Conservation (phyloP, 1,140 invertebrate species). For the Bursaphelenchus mucronatus region DNA sequence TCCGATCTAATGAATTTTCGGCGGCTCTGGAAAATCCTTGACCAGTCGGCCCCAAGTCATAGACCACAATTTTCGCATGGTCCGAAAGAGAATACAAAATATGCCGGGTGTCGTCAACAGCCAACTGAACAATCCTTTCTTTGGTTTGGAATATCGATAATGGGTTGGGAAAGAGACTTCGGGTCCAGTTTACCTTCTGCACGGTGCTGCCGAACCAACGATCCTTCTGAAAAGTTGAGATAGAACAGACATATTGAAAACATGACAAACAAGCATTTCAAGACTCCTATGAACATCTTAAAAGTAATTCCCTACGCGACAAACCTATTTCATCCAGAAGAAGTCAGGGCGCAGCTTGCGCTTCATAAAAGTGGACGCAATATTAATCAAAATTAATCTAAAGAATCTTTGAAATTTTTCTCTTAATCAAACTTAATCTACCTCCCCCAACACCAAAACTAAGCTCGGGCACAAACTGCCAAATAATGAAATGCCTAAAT, state of each 20-base stretch:
- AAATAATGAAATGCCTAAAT: no score
- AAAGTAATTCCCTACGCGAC: no score
- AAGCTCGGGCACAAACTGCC: no score
- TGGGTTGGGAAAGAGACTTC: constrained; percentile 66
- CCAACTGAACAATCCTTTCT: constrained; percentile 83
- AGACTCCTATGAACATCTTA: no score
- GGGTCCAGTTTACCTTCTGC: constrained; percentile 71
- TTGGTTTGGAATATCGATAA: constrained; percentile 79
- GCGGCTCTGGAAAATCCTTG: constrained; percentile 60
- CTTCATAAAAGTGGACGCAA: no score
- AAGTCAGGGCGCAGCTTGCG: no score
- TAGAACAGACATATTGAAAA: constrained; percentile 11
- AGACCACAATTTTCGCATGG: constrained; percentile 65
- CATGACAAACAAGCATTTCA: constrained; percentile 3
- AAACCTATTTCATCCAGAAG: no score
- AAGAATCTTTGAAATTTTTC: no score
- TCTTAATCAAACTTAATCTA: no score
- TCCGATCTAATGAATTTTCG: no score
- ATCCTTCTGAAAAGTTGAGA: constrained; percentile 64
- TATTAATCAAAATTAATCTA: no score
- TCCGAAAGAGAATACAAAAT: constrained; percentile 81
- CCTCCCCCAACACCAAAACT: no score
- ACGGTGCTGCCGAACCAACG: constrained; percentile 78
- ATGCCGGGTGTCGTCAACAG: constrained; percentile 80
- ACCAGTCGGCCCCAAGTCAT: constrained; percentile 67